Conservation (phyloP, 37 sponge, comb jelly and placozoan species). For the Mnemiopsis leidyi region DNA sequence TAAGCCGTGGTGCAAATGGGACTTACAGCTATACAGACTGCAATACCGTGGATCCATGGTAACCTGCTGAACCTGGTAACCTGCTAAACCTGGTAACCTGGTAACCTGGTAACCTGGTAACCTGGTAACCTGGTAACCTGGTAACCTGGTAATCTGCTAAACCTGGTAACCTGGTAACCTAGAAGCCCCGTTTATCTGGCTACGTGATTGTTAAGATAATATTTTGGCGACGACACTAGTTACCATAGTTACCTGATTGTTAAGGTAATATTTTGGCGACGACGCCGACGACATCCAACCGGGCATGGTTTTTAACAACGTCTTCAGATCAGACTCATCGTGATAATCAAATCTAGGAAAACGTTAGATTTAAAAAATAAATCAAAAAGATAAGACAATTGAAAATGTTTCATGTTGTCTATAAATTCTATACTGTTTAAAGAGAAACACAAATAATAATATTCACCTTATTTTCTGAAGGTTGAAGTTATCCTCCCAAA, state of each 20-base stretch:
- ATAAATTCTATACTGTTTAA: background rate
- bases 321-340: conserved; percentile 43
- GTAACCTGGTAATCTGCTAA: background rate
- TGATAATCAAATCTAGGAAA: conserved; percentile 49
- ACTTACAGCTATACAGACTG: too few species aligned
- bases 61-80: too few species aligned
- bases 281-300: background rate
- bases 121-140: background rate
- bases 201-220: background rate
- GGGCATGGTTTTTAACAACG: conserved; percentile 17
- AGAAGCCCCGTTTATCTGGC: background rate
- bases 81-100: too few species aligned
- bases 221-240: background rate
- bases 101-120: background rate
- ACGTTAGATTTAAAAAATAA: too few species aligned
- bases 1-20: too few species aligned
- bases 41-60: too few species aligned
- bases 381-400: background rate
- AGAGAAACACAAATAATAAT: background rate
- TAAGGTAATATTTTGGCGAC: background rate
- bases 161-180: background rate
- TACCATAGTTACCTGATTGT: background rate
- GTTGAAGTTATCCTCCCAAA: conserved; percentile 24
- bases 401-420: background rate
- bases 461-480: background rate